Evolutionary conservation across 2,888 invertebrate genomes (phyloP), one percentile per base, ranked within the genome.

Genomic region (Pantelozetes paolii): DNA sequence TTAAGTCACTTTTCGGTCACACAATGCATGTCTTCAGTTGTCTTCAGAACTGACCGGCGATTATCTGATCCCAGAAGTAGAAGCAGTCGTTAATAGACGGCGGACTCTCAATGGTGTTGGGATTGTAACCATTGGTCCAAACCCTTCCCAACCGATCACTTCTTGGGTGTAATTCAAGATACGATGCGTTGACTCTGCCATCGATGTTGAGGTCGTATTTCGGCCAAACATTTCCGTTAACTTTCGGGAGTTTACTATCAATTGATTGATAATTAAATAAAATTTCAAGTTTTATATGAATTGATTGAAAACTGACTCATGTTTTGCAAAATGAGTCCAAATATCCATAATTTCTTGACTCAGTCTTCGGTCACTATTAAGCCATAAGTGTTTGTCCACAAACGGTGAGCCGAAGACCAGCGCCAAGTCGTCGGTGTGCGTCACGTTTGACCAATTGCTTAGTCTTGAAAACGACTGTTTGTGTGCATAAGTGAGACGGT

Each of bases 281-380:
- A 8, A 36, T 36, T 36, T 36, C 18, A 15, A 45, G 18, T 15
- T 30, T 30, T 23, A 23, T 28, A 28, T 57, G 28, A 30, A 57
- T 28, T 28, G 26, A 54, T 1, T 23, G 20, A 23, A 26, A 28
- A 64, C 64, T 40, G 18, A 62, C 62, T 32, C 64, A 18, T 64
- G 18, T 64, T 64, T 64, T 11, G 64, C 64, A 20, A 64, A 64
- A 64, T 64, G 36, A 0, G 64, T 64, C 64, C 64, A 64, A 64
- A 64, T 40, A 40, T 36, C 40, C 64, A 64, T 64, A 8, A 64
- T 40, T 40, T 40, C 13, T 40, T 13, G 8, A 20, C 64, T 64
- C 20, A 64, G 20, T 18, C 18, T n/a, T 64, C 40, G 1, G 8
- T 64, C 64, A 1, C 1, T 11, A 3, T 64, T 8, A 1, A 20